Evolutionary conservation across 2,113 vertebrate genomes (phyloP).

Genomic region (Cisticola juncidis): DNA sequence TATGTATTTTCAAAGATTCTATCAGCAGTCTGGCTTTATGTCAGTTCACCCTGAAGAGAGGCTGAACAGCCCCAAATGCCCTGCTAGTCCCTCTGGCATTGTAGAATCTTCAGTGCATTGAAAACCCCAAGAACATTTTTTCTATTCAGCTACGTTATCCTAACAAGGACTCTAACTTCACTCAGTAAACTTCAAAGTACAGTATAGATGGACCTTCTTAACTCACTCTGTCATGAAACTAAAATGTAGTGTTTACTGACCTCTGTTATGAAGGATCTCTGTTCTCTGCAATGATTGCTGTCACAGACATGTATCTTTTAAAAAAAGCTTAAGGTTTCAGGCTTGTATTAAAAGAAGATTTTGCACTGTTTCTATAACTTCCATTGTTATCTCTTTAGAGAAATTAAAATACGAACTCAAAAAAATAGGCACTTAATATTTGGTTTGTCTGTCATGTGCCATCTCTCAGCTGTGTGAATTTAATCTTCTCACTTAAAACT

Average conservation of each 20-base stretch:
- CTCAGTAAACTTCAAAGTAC: neutral
- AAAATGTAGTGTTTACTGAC: neutral
- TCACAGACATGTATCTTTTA: neutral
- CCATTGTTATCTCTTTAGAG: neutral
- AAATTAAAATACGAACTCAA: neutral
- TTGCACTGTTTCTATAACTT: neutral
- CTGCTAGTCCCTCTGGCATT: neutral
- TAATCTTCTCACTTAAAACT: conserved; percentile 5
- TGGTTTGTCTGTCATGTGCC: neutral
- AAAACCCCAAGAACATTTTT: neutral
- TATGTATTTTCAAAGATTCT: neutral
- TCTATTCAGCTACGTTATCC: neutral
- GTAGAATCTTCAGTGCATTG: neutral
- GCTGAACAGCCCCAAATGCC: neutral
- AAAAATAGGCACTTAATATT: neutral
- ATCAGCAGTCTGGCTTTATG: accelerated
- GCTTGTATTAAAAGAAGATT: neutral
- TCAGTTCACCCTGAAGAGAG: neutral
- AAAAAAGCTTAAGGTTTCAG: neutral
- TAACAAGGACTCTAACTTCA: neutral
- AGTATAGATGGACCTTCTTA: neutral
- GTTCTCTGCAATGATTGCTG: neutral
- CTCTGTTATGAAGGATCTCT: neutral
- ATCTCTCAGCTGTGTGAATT: neutral
- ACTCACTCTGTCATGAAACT: neutral